Conservation (phyloP, 1,140 invertebrate species). For the Lepidurus packardi region DNA sequence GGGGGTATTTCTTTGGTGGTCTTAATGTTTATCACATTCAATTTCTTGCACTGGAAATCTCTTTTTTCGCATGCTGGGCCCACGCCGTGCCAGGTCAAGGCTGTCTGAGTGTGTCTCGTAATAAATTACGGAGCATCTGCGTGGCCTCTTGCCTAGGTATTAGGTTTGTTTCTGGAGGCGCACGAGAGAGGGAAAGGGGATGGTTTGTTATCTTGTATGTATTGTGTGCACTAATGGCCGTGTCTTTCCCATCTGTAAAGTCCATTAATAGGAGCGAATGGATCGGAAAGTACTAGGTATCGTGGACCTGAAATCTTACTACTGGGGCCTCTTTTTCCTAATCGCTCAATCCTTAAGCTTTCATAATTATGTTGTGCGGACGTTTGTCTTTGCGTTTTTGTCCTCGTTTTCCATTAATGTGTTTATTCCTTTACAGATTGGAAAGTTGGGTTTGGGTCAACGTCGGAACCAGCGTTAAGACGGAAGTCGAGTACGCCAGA, state of each 20-base stretch:
- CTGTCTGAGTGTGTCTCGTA: background rate
- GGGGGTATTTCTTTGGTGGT: background rate
- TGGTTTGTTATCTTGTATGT: conserved; percentile 15
- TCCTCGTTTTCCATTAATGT: background rate
- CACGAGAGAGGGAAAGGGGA: background rate
- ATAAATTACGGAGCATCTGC: conserved; percentile 19
- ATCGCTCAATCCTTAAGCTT: background rate
- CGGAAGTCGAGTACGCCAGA: background rate
- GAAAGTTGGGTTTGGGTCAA: background rate
- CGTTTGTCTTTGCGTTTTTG: background rate
- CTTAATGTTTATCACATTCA: background rate
- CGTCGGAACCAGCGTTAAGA: background rate
- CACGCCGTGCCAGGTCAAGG: background rate
- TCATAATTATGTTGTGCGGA: background rate
- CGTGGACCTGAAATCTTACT: background rate
- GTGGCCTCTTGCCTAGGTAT: background rate
- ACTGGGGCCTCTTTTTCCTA: background rate
- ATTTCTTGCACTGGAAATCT: background rate
- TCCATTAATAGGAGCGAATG: background rate
- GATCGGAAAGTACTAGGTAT: background rate
- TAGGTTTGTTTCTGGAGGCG: background rate
- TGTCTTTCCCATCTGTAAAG: background rate
- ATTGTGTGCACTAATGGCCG: conserved; percentile 12
- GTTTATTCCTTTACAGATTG: background rate
- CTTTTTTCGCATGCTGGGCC: background rate